Base-by-base conservation (phyloP, 2,113 vertebrate species). In the Hippocampus abdominalis region DNA sequence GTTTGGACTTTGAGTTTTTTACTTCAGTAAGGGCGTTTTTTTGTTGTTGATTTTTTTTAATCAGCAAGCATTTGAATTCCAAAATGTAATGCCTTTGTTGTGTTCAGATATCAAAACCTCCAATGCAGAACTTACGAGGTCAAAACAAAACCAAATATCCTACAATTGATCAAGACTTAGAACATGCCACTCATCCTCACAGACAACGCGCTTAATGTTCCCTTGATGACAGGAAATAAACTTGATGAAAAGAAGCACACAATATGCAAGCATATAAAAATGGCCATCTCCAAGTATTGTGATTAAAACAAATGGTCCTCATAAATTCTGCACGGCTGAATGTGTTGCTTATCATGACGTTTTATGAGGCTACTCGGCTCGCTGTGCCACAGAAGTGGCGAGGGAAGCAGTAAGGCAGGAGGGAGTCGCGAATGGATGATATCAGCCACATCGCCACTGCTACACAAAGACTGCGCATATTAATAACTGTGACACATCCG, bases 401-500 rank as follows among this genome's bases (percentile, higher is more conserved):
- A 76, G 84, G 44, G 69, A 27, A 57, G 54, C 23, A 27, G 54
- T 5, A 60, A 66, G 65, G 70, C 44, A 40, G 53, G 51, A 13
- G 82, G 57, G 48, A 13, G 68, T 18, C n/a, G 57, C 51, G 64
- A 63, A 89, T 92, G 92, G 93, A 93, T 94, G 93, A 94, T 98
- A 98, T 96, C 96, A 94, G 95, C 95, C 95, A 94, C 95, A 94
- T 97, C 95, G 96, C 92, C 87, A 93, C 91, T 94, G 93, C 95
- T 95, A 95, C 95, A 95, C 93, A 96, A 95, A 95, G 93, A 64
- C 81, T 59, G 77, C 68, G 82, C 84, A 96, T 97, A 96, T 98
- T 98, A 96, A 98, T 98, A 96, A 95, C 96, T 95, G 86, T 93
- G 92, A 93, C 95, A 97, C 95, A 97, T 98, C 95, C 95, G 95